Conservation (phyloP, 35 echinoderm and acorn worm genomes). For the Holothuria glaberrima region DNA sequence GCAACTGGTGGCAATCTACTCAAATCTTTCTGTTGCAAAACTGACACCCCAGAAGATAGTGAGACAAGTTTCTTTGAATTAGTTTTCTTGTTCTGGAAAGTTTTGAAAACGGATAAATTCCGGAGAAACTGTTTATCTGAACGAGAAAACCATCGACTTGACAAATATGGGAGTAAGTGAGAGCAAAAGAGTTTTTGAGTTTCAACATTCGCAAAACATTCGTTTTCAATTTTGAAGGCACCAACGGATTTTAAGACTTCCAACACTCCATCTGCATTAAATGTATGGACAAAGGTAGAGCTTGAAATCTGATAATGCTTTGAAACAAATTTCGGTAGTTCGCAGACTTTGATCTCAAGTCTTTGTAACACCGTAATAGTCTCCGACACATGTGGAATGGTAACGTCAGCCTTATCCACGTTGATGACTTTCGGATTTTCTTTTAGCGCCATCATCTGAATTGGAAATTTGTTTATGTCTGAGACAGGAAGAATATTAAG, state of each 20-base stretch:
- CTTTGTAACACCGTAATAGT: background rate
- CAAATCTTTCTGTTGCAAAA: too few relatives aligned
- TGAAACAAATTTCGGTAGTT: background rate
- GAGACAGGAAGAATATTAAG: conserved; percentile 27
- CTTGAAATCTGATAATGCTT: background rate
- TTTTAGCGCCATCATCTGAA: conserved; percentile 12
- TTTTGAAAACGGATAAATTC: background rate
- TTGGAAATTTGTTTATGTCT: background rate
- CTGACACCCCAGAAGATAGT: too few relatives aligned
- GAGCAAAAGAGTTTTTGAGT: background rate
- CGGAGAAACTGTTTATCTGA: conserved; percentile 7
- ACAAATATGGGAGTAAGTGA: background rate
- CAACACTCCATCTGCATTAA: conserved; percentile 1
- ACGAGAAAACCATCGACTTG: background rate
- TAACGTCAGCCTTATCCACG: background rate
- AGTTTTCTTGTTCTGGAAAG: background rate
- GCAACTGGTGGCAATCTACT: too few relatives aligned
- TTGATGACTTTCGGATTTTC: conserved; percentile 15
- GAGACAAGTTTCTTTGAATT: too few relatives aligned
- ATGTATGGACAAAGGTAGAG: conserved; percentile 6
- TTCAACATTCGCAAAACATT: background rate
- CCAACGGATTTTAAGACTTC: background rate
- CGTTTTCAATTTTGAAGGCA: background rate
- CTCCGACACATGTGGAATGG: background rate
- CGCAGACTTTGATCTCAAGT: conserved; percentile 1